Evolutionary conservation across 2,888 invertebrate genomes (phyloP).

Genomic region (Callyntrura guangdongensis): DNA sequence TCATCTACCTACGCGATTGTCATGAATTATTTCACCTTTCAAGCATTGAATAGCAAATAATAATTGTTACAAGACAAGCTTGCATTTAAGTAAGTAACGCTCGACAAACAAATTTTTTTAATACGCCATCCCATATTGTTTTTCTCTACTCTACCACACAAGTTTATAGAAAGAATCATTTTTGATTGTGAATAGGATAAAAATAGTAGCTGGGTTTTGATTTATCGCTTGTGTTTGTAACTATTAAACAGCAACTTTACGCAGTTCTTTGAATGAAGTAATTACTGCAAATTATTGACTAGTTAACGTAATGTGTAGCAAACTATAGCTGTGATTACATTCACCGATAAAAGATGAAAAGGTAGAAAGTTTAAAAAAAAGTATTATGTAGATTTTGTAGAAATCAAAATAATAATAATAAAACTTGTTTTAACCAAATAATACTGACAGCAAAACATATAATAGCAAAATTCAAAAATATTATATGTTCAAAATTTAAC

Average conservation of each 20-base stretch:
- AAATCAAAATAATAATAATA: too few relatives aligned
- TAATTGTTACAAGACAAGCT: too few relatives aligned
- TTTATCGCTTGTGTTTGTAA: neutral
- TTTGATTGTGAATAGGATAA: neutral
- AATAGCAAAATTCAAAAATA: too few relatives aligned
- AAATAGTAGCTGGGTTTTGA: neutral
- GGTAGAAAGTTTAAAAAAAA: slow-evolving; percentile 55
- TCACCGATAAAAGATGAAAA: slow-evolving; percentile 19
- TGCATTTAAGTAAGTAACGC: too few relatives aligned
- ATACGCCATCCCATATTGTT: too few relatives aligned
- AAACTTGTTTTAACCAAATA: too few relatives aligned
- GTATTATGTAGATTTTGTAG: neutral
- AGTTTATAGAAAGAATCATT: too few relatives aligned
- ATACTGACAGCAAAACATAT: too few relatives aligned
- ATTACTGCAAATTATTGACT: slow-evolving; percentile 54
- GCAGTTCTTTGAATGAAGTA: slow-evolving; percentile 53
- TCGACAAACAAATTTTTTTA: too few relatives aligned
- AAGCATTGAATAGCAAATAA: too few relatives aligned
- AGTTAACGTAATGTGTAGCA: neutral
- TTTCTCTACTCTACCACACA: too few relatives aligned
- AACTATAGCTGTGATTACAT: slow-evolving; percentile 4
- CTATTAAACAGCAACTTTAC: neutral
- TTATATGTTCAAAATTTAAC: neutral
- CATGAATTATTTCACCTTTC: too few relatives aligned
- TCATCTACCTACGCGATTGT: neutral